phyloP scores from a whole-genome alignment of 2,113 vertebrate species.

The Mellivora capensis region DNA sequence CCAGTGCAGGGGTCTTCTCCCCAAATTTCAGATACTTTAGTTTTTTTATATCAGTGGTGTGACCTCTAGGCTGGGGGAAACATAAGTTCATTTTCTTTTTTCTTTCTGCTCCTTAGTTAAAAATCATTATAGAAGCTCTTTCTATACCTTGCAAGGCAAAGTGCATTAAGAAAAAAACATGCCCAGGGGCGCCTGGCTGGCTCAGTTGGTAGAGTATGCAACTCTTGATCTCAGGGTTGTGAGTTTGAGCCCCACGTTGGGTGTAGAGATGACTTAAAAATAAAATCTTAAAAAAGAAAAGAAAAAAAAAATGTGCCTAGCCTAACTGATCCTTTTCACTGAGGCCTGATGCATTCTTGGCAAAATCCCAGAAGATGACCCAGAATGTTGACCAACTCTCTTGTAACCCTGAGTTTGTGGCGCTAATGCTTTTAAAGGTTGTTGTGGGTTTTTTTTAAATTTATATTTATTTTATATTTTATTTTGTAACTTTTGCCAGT shows the following conservation, averaged over 20 bases:
- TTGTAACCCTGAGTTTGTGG: neutral
- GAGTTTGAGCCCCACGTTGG: neutral
- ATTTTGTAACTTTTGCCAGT: constrained; percentile 18
- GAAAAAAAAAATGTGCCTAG: neutral
- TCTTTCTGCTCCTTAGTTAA: neutral
- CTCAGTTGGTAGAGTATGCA: neutral
- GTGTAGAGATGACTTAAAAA: neutral
- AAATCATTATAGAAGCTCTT: neutral
- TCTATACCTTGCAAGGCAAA: neutral
- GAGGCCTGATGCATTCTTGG: neutral
- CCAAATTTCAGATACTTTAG: neutral
- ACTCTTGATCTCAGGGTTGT: neutral
- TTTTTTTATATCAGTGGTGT: neutral
- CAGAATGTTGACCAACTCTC: neutral
- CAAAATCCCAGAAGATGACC: neutral
- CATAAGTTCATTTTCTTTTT: neutral
- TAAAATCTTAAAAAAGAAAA: neutral
- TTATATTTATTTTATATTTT: constrained; percentile 29
- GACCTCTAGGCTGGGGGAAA: neutral
- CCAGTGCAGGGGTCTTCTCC: neutral
- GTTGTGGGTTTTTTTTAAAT: neutral
- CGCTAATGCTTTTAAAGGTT: neutral
- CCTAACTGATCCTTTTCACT: neutral
- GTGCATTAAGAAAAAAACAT: neutral
- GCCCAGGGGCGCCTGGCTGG: neutral